Base-by-base conservation (phyloP, 2,797 vertebrate genomes). In the Hirundo rustica region DNA sequence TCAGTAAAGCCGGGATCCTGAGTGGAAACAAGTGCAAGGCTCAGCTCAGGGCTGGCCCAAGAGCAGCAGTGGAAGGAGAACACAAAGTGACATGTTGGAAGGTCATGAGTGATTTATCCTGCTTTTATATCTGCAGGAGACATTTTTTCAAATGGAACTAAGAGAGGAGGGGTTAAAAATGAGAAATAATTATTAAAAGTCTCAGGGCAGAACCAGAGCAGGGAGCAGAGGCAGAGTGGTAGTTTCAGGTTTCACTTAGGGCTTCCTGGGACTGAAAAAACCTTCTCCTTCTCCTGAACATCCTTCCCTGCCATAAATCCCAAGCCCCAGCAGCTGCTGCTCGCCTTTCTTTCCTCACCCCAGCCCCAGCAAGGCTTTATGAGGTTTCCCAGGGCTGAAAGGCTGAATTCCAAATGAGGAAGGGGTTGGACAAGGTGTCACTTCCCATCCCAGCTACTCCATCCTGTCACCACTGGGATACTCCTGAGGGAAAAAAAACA, bases 161-260 rank as follows among this genome's bases (percentile, higher is more conserved):
- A 67, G 79, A 67, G 62, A 61, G 61, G 19, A 71, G 36, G 53
- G 74, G 77, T 88, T 78, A 80, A 79, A 96, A 94, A 5, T 30
- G 44, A 82, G 54, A 88, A 92, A 89, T 62, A 79, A 91, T 82
- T 92, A 92, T 85, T 85, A 55, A 76, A 66, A 92, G 68, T 88
- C 55, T 17, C 57, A 80, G 51, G 76, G 79, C 87, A 84, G 94
- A 95, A 95, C 77, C 82, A 65, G 85, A 97, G 94, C 89, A 77
- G 96, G 65, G 76, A 95, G 95, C 74, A 85, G 80, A 93, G 89
- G 86, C 81, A 82, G 87, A 40, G 95, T 96, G 97, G 97, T 96
- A 98, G 97, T 93, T 96, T 96, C 97, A 97, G 97, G 97, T 98
- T 97, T 97, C 97, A 95, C 95, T 96, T 76, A 77, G 73, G 85